phyloP scores from a whole-genome alignment of 2,113 vertebrate genomes.

The Damaliscus lunatus region DNA sequence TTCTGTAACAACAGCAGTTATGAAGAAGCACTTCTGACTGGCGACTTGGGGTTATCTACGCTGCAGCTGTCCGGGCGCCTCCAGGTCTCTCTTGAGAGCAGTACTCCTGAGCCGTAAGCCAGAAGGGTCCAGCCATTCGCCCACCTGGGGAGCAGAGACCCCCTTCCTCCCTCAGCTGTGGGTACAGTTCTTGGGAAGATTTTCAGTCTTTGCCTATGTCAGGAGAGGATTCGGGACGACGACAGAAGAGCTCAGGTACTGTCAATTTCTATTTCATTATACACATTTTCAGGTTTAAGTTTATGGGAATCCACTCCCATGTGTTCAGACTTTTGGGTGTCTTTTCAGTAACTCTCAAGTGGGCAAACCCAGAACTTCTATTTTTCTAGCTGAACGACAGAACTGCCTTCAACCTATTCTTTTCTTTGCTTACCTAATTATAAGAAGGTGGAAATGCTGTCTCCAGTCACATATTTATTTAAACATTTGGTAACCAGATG shows the following conservation, averaged over 20 bases:
- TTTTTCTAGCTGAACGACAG: not conserved
- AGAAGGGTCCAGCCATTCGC: not conserved
- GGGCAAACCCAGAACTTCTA: not conserved
- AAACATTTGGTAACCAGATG: not conserved
- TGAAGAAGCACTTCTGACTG: not conserved
- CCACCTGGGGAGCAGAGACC: not conserved
- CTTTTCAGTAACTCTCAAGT: not conserved
- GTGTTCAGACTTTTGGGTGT: not conserved
- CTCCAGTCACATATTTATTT: not conserved
- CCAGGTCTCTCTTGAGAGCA: accelerated
- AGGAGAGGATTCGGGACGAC: slow-evolving; percentile 10
- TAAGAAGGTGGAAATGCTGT: not conserved
- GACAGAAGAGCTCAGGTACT: slow-evolving; percentile 59
- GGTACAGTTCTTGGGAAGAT: not conserved
- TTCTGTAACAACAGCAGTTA: not conserved
- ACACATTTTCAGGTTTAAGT: not conserved
- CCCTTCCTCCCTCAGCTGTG: not conserved
- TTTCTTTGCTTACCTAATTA: not conserved
- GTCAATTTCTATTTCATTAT: not conserved
- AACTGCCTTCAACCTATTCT: not conserved
- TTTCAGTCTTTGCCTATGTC: not conserved
- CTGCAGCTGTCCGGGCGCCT: not conserved
- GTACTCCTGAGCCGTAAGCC: not conserved
- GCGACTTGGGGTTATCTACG: not conserved
- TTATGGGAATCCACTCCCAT: not conserved